Evolutionary conservation across 2,113 vertebrate species (phyloP).

Genomic region (Mustelus asterias): DNA sequence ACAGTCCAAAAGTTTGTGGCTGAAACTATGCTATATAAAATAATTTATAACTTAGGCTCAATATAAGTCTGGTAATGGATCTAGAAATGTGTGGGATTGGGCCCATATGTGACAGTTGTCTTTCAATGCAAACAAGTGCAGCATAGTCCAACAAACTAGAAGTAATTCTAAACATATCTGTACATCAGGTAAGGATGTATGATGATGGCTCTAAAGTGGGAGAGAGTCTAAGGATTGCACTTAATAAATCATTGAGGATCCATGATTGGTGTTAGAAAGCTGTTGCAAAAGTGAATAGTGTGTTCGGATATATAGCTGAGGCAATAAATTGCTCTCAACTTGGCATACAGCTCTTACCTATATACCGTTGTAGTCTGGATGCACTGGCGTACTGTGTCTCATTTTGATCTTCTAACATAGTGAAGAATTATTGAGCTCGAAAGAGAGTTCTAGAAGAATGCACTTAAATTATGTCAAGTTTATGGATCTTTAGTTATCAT

Average conservation of each 20-base stretch:
- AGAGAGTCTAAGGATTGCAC: neutral
- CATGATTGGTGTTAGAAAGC: neutral
- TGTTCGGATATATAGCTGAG: neutral
- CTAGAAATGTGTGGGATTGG: too few species aligned
- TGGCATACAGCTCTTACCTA: too few species aligned
- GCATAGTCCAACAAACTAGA: neutral
- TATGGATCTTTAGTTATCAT: neutral
- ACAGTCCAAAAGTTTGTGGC: too few species aligned
- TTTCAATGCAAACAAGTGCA: neutral
- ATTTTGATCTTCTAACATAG: too few species aligned
- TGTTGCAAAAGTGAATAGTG: neutral
- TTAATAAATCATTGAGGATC: neutral
- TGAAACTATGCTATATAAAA: too few species aligned
- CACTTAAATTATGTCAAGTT: neutral
- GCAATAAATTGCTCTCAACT: neutral
- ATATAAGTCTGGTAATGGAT: too few species aligned
- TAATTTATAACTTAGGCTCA: too few species aligned
- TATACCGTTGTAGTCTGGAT: neutral
- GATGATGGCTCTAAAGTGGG: neutral
- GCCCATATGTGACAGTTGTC: neutral
- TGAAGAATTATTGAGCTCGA: neutral
- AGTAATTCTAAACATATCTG: neutral
- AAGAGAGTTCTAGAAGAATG: neutral
- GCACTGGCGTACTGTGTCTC: neutral
- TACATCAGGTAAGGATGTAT: neutral